These are phyloP conservation scores for Penelope pileata DNA, from an alignment of 2,113 vertebrate species.

Conservation along the genomic window DNA sequence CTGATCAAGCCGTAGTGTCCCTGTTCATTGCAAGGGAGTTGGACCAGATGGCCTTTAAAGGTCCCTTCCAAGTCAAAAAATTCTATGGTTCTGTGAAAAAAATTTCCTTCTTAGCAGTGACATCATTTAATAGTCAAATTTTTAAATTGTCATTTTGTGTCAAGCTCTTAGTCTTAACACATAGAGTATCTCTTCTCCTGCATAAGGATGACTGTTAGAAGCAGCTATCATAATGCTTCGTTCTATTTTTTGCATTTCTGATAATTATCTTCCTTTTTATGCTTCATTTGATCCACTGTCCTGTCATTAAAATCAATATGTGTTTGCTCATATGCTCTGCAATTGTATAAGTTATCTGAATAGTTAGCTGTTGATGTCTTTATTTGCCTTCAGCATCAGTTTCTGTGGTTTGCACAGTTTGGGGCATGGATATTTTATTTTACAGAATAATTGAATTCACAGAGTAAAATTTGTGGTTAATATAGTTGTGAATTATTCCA, in stretches of 20 bases:
- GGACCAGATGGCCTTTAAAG: no score
- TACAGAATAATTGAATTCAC: constrained; percentile 33
- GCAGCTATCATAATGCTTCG: neutral
- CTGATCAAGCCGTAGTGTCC: neutral
- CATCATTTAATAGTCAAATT: neutral
- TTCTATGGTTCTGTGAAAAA: neutral
- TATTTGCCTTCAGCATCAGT: neutral
- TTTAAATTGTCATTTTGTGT: neutral
- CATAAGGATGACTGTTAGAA: neutral
- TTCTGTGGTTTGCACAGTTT: neutral
- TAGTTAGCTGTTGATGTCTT: neutral
- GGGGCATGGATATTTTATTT: neutral
- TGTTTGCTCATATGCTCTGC: neutral
- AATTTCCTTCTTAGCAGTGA: neutral
- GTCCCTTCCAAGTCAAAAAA: neutral
- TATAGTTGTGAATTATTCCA: constrained; percentile 48
- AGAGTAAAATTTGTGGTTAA: constrained; percentile 56
- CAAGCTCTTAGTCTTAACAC: neutral
- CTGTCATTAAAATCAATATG: neutral
- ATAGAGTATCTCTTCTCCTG: neutral
- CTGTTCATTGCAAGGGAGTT: no score
- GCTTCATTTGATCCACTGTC: neutral
- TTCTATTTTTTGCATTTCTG: neutral
- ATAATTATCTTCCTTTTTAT: neutral
- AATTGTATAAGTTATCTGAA: neutral